Evolutionary conservation across 2,113 vertebrate species (phyloP), one percentile per base, ranked within the genome.

Genomic region (Halichoerus grypus): DNA sequence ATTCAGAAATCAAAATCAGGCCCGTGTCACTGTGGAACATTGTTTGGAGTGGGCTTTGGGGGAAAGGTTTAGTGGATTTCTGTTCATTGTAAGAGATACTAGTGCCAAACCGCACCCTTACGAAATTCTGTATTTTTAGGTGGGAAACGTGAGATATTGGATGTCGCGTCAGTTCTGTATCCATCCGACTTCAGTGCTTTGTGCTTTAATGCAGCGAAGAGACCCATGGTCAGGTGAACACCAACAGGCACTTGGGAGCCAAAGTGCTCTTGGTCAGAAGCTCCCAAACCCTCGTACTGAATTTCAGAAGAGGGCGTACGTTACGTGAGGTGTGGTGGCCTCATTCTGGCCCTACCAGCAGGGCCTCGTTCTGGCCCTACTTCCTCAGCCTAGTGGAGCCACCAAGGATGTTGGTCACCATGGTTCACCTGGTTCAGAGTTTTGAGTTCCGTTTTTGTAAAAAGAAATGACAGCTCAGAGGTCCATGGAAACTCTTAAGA

Each of bases 1-100:
- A 98, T 98, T 98, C 97, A 97, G 97, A 98, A 98, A 98, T 99
- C 98, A 99, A 98, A 98, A 96, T 98, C 97, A 97, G 97, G 31
- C 86, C 96, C 26, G 51, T 98, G 97, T 97, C 69, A 46, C 94
- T 93, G 76, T 94, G 95, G 91, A 98, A 79, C 4, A 4, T 97
- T 98, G 92, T 98, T 97, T 94, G 93, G 97, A 97, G 74, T 95
- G 89, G 95, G 96, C 88, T 96, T 97, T 98, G 97, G 90, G 80
- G 95, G 94, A 97, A 97, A 95, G 91, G 97, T 97, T 97, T 97
- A 97, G 94, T 88, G 97, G 97, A 51, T 98, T 98, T 98, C 91
- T 92, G 77, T 84, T 96, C 97, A 96, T 97, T 96, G 59, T 97
- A 98, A 93, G 95, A 97, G 97, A 88, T 55, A 21, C 65, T 51